Percentiles rank a stretch among this genome's conserved stretches.
phyloP scores from a whole-genome alignment of 1,140 invertebrate species.

The Littorina saxatilis region DNA sequence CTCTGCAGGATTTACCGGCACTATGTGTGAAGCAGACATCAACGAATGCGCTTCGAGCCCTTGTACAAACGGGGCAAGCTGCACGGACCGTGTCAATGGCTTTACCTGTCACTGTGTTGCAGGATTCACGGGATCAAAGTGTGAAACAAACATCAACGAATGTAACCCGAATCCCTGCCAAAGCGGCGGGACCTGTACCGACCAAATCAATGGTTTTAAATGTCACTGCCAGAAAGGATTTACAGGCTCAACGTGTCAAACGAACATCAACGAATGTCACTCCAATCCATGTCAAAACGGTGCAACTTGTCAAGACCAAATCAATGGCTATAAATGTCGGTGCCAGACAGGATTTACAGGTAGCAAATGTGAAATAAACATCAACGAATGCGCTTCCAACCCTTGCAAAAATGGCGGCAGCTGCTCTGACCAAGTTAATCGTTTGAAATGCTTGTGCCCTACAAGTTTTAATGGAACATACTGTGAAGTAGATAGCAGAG shows the following conservation, averaged over 20 bases:
- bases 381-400: neutral
- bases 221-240: no score
- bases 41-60: neutral
- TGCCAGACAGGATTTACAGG: neutral
- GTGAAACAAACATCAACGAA: no score
- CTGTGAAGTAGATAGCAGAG: slow-evolving; percentile 46
- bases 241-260: neutral
- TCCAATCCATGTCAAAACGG: neutral
- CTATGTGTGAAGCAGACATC: neutral
- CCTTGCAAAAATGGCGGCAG: neutral
- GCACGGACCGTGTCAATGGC: neutral
- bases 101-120: neutral
- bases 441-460: neutral
- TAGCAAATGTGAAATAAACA: neutral
- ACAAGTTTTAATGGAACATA: neutral
- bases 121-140: no score
- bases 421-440: neutral
- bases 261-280: neutral
- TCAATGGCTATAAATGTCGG: neutral
- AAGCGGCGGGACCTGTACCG: neutral
- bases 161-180: no score
- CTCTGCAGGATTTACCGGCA: neutral
- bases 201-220: neutral
- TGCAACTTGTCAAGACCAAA: neutral
- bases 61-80: neutral